Evolutionary conservation across 1,140 invertebrate genomes (phyloP).

Genomic region (Liolophura sinensis): DNA sequence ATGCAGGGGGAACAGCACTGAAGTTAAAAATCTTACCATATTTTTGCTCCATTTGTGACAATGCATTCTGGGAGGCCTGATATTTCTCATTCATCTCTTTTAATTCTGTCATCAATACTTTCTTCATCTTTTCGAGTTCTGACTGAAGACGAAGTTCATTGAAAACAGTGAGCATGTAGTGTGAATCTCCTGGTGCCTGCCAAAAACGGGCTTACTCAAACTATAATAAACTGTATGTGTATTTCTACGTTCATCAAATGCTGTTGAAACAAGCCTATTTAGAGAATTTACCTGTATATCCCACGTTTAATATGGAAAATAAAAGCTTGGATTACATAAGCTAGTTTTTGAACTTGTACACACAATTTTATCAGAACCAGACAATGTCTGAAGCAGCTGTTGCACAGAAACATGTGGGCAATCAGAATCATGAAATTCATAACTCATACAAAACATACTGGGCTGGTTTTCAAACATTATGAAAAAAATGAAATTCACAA

Average conservation of each 20-base stretch:
- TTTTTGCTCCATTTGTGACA: slow-evolving; percentile 21
- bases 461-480: too few species aligned
- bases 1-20: background rate
- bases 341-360: too few species aligned
- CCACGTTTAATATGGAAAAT: background rate
- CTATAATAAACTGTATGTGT: background rate
- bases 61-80: slow-evolving; percentile 35
- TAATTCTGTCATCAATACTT: slow-evolving; percentile 47
- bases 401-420: too few species aligned
- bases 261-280: background rate
- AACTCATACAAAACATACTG: too few species aligned
- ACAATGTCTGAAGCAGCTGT: too few species aligned
- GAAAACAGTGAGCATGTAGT: slow-evolving; percentile 3
- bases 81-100: slow-evolving; percentile 42
- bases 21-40: background rate
- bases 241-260: background rate
- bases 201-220: background rate
- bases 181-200: background rate
- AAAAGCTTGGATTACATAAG: too few species aligned
- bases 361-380: too few species aligned
- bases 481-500: too few species aligned
- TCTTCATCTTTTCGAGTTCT: slow-evolving; percentile 41
- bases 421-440: too few species aligned
- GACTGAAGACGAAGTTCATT: too few species aligned
- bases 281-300: background rate